A percentile compares a stretch with the other conserved stretches of the same genome.
phyloP scores from a whole-genome alignment of 2,797 vertebrate species.

The Anomalospiza imberbis region DNA sequence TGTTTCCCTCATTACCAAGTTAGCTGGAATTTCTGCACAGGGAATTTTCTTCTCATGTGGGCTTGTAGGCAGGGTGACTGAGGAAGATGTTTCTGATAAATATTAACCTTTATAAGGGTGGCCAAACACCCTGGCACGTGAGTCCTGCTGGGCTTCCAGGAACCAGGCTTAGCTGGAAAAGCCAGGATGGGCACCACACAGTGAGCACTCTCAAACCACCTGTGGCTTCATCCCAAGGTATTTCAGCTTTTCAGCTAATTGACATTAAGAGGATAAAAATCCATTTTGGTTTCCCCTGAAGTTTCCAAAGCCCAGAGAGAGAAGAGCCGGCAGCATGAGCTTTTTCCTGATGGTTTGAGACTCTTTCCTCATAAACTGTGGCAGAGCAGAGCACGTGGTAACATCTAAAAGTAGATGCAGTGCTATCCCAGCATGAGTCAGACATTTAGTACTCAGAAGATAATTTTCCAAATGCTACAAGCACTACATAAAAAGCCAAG shows the following conservation, averaged over 20 bases:
- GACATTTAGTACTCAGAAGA: not conserved
- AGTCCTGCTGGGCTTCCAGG: not conserved
- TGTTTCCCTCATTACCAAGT: rapidly evolving
- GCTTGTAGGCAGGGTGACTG: rapidly evolving
- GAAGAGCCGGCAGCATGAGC: rapidly evolving
- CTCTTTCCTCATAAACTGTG: not conserved
- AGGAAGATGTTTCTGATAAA: not conserved
- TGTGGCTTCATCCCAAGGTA: rapidly evolving
- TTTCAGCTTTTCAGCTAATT: not conserved
- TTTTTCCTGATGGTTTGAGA: not conserved
- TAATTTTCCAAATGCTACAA: not conserved
- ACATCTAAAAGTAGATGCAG: not conserved
- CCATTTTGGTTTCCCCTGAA: not conserved
- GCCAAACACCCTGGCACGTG: rapidly evolving
- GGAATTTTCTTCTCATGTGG: rapidly evolving
- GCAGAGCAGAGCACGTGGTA: not conserved
- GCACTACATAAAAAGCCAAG: not conserved
- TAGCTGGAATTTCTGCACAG: not conserved
- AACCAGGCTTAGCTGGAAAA: not conserved
- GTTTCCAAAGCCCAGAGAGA: not conserved
- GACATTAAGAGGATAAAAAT: not conserved
- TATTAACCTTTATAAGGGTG: not conserved
- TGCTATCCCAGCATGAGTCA: not conserved
- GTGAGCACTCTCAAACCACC: not conserved
- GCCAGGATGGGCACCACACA: rapidly evolving